A percentile compares a stretch with the other conserved stretches of the same genome.
Conservation (phyloP, 2,888 invertebrate genomes). For the Sepioteuthis lessoniana region DNA sequence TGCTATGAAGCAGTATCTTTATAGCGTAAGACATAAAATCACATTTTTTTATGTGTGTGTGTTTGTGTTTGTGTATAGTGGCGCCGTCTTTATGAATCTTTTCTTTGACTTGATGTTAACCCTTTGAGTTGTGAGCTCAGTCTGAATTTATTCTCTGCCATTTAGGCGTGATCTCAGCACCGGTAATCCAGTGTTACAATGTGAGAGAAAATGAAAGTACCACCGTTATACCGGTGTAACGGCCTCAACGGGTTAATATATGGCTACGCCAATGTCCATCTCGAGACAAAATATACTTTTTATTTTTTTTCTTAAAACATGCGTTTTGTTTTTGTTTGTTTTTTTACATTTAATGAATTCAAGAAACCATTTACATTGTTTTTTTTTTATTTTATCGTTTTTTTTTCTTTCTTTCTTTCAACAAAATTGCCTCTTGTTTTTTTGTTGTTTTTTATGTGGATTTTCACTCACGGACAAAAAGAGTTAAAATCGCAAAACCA, state of each 20-base stretch:
- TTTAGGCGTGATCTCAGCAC: too few relatives aligned
- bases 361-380: neutral
- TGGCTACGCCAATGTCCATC: too few relatives aligned
- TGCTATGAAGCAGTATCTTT: neutral
- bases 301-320: neutral
- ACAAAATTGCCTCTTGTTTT: neutral
- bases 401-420: neutral
- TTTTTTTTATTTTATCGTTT: neutral
- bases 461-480: neutral
- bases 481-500: neutral
- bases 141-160: too few relatives aligned
- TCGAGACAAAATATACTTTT: neutral
- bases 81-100: too few relatives aligned
- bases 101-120: too few relatives aligned
- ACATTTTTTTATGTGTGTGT: neutral
- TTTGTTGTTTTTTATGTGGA: neutral
- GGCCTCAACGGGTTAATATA: too few relatives aligned
- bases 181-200: too few relatives aligned
- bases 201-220: too few relatives aligned
- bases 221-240: too few relatives aligned
- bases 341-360: neutral
- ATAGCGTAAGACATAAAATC: neutral
- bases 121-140: too few relatives aligned
- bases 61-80: neutral
- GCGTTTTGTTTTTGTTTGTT: too few relatives aligned